Conservation (phyloP, 2,888 invertebrate species). For the Prosapia bicincta region DNA sequence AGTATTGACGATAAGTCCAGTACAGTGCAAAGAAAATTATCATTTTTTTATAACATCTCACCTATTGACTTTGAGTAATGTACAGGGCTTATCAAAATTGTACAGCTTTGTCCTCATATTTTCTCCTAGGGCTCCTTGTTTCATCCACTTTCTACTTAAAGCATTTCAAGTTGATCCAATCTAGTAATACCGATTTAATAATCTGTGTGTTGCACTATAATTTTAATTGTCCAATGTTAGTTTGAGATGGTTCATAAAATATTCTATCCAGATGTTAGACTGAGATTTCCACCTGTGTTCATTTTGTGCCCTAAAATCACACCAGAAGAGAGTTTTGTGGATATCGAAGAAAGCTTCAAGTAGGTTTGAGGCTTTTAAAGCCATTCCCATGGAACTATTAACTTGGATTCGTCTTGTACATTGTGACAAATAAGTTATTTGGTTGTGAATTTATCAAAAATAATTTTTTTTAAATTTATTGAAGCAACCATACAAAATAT, state of each 20-base stretch:
- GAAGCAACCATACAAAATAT: too few species aligned
- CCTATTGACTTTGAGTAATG: too few species aligned
- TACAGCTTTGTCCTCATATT: too few species aligned
- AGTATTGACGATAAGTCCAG: too few species aligned
- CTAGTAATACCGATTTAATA: too few species aligned
- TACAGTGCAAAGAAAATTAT: too few species aligned
- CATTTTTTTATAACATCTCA: too few species aligned
- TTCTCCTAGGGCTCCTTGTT: too few species aligned
- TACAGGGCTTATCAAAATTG: too few species aligned
- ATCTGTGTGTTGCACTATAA: conserved; percentile 1
- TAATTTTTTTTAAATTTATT: too few species aligned
- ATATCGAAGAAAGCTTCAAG: conserved; percentile 88
- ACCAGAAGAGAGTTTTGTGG: conserved; percentile 60
- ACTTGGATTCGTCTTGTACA: conserved; percentile 98
- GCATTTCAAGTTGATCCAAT: too few species aligned
- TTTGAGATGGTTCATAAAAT: conserved; percentile 39
- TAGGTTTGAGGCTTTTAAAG: conserved; percentile 93
- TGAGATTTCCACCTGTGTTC: conserved; percentile 50
- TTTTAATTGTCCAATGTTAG: conserved; percentile 34
- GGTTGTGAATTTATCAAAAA: conserved; percentile 92
- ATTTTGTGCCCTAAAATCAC: conserved; percentile 48
- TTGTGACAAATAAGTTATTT: conserved; percentile 98
- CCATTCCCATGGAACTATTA: conserved; percentile 95
- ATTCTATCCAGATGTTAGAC: conserved; percentile 53
- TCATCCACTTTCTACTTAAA: too few species aligned